Percentiles rank a stretch among this genome's conserved stretches.
Conservation (phyloP, 2,113 vertebrate genomes). For the Rana temporaria region DNA sequence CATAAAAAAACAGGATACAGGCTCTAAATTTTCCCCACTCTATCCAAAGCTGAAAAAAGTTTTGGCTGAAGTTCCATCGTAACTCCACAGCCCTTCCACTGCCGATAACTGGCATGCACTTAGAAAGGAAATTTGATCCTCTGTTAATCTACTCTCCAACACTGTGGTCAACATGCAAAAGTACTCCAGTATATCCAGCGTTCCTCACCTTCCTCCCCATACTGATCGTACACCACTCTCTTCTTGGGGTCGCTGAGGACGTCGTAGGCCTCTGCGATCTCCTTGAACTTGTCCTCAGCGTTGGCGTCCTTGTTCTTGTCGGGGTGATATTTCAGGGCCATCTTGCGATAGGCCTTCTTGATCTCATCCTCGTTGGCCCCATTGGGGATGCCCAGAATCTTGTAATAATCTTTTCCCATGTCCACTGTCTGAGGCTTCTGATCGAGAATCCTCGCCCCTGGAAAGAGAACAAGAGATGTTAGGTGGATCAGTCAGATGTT, state of each 20-base stretch:
- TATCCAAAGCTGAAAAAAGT: too few relatives aligned
- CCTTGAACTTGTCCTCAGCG: slow-evolving; percentile 96
- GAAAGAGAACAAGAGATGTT: not conserved
- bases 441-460: slow-evolving; percentile 77
- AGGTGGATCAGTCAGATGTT: not conserved
- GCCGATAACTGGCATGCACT: too few relatives aligned
- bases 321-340: slow-evolving; percentile 96
- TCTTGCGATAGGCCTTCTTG: slow-evolving; percentile 96
- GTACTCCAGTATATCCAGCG: not conserved
- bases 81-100: too few relatives aligned
- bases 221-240: slow-evolving; percentile 91
- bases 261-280: slow-evolving; percentile 96
- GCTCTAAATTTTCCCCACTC: too few relatives aligned
- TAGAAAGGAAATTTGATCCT: too few relatives aligned
- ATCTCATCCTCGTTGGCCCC: slow-evolving; percentile 95
- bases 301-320: slow-evolving; percentile 97
- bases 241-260: slow-evolving; percentile 99
- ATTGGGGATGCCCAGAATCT: slow-evolving; percentile 89
- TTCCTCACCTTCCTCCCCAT: slow-evolving; percentile 95
- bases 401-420: slow-evolving; percentile 99
- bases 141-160: too few relatives aligned
- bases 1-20: too few relatives aligned
- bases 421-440: slow-evolving; percentile 69
- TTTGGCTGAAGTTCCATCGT: too few relatives aligned
- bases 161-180: too few relatives aligned